A percentile compares a stretch with the other conserved stretches of the same genome.
phyloP scores from a whole-genome alignment of 2,797 vertebrate genomes.

The Tangara arthus region DNA sequence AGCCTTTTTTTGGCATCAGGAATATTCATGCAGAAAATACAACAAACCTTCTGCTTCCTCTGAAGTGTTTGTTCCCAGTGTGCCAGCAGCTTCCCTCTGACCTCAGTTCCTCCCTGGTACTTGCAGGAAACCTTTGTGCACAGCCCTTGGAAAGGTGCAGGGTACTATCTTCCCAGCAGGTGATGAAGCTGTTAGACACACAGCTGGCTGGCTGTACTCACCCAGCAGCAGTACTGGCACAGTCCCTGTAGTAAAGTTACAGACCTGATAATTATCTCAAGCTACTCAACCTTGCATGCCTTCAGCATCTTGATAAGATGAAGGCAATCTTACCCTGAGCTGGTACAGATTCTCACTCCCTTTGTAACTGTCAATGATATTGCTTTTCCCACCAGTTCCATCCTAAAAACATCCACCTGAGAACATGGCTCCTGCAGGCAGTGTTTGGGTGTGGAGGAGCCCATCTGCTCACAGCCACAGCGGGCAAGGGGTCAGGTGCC shows the following conservation, averaged over 20 bases:
- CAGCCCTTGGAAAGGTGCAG: not conserved
- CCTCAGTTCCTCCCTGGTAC: not conserved
- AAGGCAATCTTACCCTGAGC: not conserved
- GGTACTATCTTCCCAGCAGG: not conserved
- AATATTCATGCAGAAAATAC: not conserved
- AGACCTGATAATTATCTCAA: not conserved
- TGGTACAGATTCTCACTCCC: not conserved
- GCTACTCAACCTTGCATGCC: conserved; percentile 6
- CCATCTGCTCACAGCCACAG: not conserved
- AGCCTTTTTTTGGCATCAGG: not conserved
- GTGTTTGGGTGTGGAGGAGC: not conserved
- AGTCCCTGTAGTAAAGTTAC: not conserved
- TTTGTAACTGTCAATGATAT: not conserved
- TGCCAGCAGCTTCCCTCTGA: not conserved
- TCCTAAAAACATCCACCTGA: not conserved
- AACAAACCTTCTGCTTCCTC: not conserved
- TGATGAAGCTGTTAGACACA: not conserved
- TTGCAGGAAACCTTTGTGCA: rapidly evolving
- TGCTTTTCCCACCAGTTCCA: not conserved
- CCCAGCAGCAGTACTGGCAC: not conserved
- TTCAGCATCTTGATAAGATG: not conserved
- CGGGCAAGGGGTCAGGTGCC: not conserved
- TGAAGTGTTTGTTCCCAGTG: not conserved
- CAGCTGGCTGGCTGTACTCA: not conserved
- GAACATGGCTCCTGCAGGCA: not conserved